phyloP scores from a whole-genome alignment of 2,888 invertebrate species.

The Pyrgus malvae region DNA sequence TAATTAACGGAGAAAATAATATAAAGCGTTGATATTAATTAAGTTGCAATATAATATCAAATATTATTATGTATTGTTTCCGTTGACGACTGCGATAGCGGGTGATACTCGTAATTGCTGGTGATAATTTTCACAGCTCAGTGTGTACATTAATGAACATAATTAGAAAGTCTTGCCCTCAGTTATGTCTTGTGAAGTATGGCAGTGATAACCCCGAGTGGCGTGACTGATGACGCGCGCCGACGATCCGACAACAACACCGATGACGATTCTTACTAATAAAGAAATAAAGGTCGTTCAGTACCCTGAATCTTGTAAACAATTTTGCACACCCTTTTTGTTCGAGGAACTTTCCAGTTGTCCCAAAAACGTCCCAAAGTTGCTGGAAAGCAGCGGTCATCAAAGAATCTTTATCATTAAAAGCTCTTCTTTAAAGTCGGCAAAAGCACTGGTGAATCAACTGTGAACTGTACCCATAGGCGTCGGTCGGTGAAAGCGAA shows the following conservation, averaged over 20 bases:
- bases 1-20: constrained; percentile 8
- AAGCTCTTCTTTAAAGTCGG: too few relatives aligned
- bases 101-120: constrained; percentile 18
- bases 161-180: constrained; percentile 55
- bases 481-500: too few relatives aligned
- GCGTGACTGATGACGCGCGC: constrained; percentile 59
- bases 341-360: too few relatives aligned
- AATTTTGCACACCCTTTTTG: too few relatives aligned
- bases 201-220: constrained; percentile 59
- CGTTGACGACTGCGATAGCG: constrained; percentile 22
- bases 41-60: constrained; percentile 17
- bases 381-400: too few relatives aligned
- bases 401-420: too few relatives aligned
- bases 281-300: too few relatives aligned
- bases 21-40: constrained; percentile 18
- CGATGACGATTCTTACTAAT: constrained; percentile 1
- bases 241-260: constrained; percentile 38
- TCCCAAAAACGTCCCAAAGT: too few relatives aligned
- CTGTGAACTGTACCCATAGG: too few relatives aligned
- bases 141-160: constrained; percentile 28
- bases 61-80: constrained; percentile 19
- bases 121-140: constrained; percentile 21
- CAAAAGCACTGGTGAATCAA: too few relatives aligned
- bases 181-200: constrained; percentile 53
- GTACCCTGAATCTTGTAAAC: too few relatives aligned